A percentile compares a stretch with the other conserved stretches of the same genome.
Evolutionary conservation across 2,113 vertebrate genomes (phyloP).

Genomic region (Lagopus leucura): DNA sequence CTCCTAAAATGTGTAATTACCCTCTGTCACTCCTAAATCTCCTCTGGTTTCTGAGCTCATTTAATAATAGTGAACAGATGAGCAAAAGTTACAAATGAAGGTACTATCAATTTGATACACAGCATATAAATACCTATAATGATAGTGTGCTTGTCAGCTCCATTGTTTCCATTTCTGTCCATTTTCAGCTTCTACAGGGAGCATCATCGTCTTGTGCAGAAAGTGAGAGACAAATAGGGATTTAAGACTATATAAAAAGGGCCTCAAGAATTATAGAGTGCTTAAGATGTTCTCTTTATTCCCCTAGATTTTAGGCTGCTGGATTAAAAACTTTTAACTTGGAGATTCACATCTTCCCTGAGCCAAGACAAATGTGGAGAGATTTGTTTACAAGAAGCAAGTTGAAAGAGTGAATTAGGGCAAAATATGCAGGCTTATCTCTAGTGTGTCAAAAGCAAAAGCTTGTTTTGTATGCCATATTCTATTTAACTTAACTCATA

Average conservation of each 20-base stretch:
- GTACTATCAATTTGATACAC: slow-evolving; percentile 76
- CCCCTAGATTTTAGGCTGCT: not conserved
- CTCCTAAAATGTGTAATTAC: slow-evolving; percentile 81
- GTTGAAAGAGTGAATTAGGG: not conserved
- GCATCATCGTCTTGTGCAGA: slow-evolving; percentile 45
- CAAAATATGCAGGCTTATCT: not conserved
- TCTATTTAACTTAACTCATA: slow-evolving; percentile 36
- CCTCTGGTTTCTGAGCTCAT: slow-evolving; percentile 77
- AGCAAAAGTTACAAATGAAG: slow-evolving; percentile 83
- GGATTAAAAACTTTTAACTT: not conserved
- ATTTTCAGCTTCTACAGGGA: slow-evolving; percentile 70
- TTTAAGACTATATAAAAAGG: slow-evolving; percentile 53
- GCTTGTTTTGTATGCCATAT: not conserved
- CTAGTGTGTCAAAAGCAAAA: not conserved
- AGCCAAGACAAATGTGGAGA: not conserved
- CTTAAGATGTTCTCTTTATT: not conserved
- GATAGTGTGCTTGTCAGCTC: slow-evolving; percentile 78
- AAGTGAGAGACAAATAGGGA: slow-evolving; percentile 59
- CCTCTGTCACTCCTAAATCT: slow-evolving; percentile 78
- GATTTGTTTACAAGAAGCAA: not conserved
- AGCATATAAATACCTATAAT: slow-evolving; percentile 81
- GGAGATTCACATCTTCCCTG: not conserved
- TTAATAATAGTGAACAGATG: slow-evolving; percentile 81
- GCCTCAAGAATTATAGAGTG: not conserved
- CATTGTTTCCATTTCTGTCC: slow-evolving; percentile 78